Evolutionary conservation across 2,797 vertebrate genomes (phyloP).

Genomic region (Pangasius djambal): DNA sequence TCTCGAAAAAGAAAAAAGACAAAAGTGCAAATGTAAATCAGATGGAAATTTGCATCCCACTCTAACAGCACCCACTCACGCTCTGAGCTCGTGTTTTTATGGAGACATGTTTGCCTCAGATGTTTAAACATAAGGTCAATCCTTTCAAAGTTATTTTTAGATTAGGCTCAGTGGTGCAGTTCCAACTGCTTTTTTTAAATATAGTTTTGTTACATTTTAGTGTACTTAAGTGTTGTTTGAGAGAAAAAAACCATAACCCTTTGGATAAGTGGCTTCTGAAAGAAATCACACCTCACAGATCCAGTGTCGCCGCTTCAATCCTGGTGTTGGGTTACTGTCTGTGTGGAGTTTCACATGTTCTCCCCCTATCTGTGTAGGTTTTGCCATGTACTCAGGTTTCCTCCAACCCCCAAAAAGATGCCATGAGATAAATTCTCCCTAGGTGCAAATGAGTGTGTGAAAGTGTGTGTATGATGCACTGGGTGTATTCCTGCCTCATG

Average conservation of each 20-base stretch:
- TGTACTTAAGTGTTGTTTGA: background rate
- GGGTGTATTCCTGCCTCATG: too few relatives aligned
- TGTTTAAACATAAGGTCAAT: slow-evolving; percentile 24
- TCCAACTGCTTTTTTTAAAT: background rate
- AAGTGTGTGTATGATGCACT: too few relatives aligned
- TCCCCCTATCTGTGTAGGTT: background rate
- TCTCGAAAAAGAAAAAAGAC: background rate
- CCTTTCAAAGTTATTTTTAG: slow-evolving; percentile 26
- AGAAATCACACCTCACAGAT: background rate
- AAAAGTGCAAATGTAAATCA: slow-evolving; percentile 23
- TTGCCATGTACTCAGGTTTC: background rate
- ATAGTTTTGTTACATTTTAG: background rate
- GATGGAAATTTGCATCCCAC: slow-evolving; percentile 37
- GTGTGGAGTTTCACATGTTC: background rate
- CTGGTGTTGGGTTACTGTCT: background rate
- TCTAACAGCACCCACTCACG: slow-evolving; percentile 26
- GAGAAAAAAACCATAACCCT: background rate
- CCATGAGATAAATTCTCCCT: background rate
- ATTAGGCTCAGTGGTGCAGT: background rate
- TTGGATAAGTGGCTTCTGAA: background rate
- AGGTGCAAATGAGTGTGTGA: too few relatives aligned
- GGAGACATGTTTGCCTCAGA: slow-evolving; percentile 25
- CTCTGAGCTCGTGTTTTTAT: slow-evolving; percentile 39
- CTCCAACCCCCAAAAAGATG: background rate
- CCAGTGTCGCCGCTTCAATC: background rate